phyloP scores from a whole-genome alignment of 2,797 vertebrate species.

The Loriculus beryllinus region DNA sequence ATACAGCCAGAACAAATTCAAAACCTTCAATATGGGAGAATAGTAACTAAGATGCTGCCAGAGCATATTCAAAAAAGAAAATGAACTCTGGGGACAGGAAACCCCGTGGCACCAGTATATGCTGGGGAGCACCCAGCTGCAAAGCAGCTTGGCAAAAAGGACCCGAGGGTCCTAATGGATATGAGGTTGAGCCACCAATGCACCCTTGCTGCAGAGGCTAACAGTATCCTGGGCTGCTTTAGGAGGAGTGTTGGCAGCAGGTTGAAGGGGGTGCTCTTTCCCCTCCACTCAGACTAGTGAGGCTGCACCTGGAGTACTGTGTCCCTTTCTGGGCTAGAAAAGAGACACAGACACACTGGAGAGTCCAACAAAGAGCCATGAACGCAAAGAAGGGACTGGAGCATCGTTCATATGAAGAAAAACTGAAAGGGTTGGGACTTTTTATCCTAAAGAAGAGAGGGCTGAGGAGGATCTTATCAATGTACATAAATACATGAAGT shows the following conservation, averaged over 20 bases:
- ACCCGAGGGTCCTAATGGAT: neutral
- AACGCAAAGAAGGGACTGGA: neutral
- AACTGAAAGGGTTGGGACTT: neutral
- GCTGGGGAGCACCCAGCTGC: too few relatives aligned
- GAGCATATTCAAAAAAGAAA: neutral
- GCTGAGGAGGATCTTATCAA: neutral
- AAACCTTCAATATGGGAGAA: neutral
- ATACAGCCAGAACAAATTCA: neutral
- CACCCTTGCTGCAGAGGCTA: neutral
- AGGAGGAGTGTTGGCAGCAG: neutral
- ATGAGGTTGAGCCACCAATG: neutral
- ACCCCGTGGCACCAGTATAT: too few relatives aligned
- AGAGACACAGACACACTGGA: neutral
- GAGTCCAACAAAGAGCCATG: neutral
- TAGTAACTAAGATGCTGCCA: neutral
- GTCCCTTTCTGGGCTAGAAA: neutral
- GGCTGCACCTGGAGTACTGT: neutral
- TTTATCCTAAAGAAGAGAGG: neutral
- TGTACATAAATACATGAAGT: neutral
- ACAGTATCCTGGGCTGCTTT: neutral
- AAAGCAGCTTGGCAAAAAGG: neutral
- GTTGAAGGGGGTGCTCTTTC: neutral
- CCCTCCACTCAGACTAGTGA: neutral
- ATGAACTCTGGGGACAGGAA: neutral
- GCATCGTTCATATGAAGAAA: neutral